Conservation (phyloP, 92 coral and sea anemone genomes). For the Siderastrea siderea region DNA sequence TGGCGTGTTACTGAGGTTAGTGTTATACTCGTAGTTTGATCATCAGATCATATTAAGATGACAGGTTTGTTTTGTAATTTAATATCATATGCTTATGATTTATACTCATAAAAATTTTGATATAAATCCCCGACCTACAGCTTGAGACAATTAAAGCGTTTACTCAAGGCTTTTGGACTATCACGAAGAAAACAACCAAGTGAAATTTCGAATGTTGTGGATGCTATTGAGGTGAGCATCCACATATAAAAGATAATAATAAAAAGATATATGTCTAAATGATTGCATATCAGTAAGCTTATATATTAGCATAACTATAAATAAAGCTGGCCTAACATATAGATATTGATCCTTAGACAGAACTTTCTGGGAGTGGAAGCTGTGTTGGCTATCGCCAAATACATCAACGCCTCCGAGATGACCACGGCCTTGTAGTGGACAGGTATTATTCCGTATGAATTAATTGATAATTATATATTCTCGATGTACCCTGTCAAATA, state of each 20-base stretch:
- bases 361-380: slow-evolving; percentile 33
- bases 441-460: not conserved
- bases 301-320: not conserved
- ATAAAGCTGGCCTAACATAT: not conserved
- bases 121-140: slow-evolving; percentile 2
- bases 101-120: not conserved
- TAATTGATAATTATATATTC: not conserved
- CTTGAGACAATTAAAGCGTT: slow-evolving; percentile 28
- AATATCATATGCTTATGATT: not conserved
- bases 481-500: not conserved
- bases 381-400: slow-evolving; percentile 50
- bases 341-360: slow-evolving; percentile 1
- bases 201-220: slow-evolving; percentile 30
- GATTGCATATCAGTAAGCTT: no score
- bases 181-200: slow-evolving; percentile 32
- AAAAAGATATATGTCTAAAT: not conserved
- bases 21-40: not conserved
- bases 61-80: not conserved
- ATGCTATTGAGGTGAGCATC: slow-evolving; percentile 25
- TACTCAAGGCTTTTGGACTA: slow-evolving; percentile 17
- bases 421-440: slow-evolving; percentile 13
- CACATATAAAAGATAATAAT: not conserved
- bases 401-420: slow-evolving; percentile 32
- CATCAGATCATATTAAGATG: no score
- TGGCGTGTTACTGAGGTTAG: slow-evolving; percentile 12